These are phyloP conservation scores for Pelodytes ibericus DNA, from an alignment of 2,797 vertebrate species.

Conservation along the genomic window DNA sequence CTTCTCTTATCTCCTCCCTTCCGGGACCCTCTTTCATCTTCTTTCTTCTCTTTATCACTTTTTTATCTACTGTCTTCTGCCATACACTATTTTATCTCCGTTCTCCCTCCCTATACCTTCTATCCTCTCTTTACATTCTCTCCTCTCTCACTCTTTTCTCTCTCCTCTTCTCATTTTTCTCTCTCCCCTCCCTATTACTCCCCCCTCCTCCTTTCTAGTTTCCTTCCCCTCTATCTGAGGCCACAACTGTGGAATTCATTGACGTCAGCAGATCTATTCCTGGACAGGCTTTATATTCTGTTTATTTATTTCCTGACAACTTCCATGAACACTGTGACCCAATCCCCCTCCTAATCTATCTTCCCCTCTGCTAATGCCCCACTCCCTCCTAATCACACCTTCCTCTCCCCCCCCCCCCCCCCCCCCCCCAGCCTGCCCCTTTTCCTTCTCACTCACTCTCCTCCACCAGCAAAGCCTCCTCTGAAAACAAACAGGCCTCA, in stretches of 20 bases:
- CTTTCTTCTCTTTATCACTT: no score
- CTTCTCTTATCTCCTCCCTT: no score
- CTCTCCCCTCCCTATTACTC: neutral
- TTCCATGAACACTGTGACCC: constrained; percentile 46
- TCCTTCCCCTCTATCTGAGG: constrained; percentile 51
- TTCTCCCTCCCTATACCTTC: no score
- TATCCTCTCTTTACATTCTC: neutral
- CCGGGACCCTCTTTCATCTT: no score
- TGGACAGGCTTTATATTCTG: constrained; percentile 47
- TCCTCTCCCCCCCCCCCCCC: constrained; percentile 16
- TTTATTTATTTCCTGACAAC: constrained; percentile 56
- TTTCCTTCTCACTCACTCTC: constrained; percentile 22
- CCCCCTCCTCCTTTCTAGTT: constrained; percentile 17
- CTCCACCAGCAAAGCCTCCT: neutral
- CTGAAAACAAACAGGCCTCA: neutral
- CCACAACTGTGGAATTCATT: constrained; percentile 54
- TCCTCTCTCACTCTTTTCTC: neutral
- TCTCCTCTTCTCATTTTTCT: neutral
- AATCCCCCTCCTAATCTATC: constrained; percentile 13
- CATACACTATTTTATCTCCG: no score
- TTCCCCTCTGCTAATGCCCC: neutral
- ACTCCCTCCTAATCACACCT: neutral
- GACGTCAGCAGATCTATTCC: constrained; percentile 52
- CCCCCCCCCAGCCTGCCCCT: constrained; percentile 22
- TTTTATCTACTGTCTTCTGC: no score